Evolutionary conservation across 1,140 invertebrate genomes (phyloP), one percentile per base, ranked within the genome.

Genomic region (Heliconius hewitsoni): DNA sequence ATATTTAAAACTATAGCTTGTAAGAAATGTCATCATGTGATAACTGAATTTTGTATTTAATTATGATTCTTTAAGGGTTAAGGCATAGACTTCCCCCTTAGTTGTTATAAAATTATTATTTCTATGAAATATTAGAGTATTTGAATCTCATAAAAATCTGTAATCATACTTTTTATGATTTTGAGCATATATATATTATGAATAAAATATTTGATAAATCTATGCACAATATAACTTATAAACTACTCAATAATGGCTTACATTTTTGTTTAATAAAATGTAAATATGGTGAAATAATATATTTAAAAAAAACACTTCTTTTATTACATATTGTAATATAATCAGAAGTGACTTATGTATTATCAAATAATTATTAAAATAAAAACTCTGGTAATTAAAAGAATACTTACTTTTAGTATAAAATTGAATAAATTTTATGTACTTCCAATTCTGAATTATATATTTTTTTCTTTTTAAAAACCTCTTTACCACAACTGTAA

Each of bases 21-120:
- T 66, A 66, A 66, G 60, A 66, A 27, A 66, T 66, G 60, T 66
- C 11, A 66, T 46, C 60, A 66, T 66, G 60, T 66, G 60, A 66
- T 66, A 66, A 66, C 5, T 30, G 60, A 66, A 27, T 66, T 66
- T 66, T 66, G 8, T 66, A 66, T 27, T 27, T 66, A 27, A 66
- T 66, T 66, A 66, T 66, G 3, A 30, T 66, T 66, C 23, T 16
- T 66, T 27, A 30, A 11, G 60, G 60, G 11, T 27, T 66, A 23
- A 66, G 60, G 23, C 60, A 66, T 66, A 66, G 60, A 66, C 60
- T 66, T 66, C 11, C 19, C 60, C 27, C 11, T 66, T 5, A 5
- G 60, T 66, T 66, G 27, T 66, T 66, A 66, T 66, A 66, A 9
- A 66, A 13, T 66, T 66, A 27, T 66, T 66, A 66, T 66, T 66